Conservation (phyloP, 2,113 vertebrate genomes). For the Tachysurus vachellii region DNA sequence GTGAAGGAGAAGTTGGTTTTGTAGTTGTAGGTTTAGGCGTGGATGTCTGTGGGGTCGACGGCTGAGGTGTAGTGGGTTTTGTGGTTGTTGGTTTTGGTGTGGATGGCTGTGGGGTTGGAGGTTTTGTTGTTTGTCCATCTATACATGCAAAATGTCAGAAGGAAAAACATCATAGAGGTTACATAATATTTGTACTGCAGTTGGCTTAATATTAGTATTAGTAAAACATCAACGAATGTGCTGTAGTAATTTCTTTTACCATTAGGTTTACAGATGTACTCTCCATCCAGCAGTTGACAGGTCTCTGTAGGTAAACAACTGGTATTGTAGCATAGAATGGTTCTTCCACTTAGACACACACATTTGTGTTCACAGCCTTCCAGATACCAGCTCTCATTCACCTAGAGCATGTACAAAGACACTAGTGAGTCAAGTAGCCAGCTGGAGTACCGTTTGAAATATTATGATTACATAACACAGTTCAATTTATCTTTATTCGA, state of each 20-base stretch:
- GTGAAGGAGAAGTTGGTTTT: too few species aligned
- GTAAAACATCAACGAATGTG: background rate
- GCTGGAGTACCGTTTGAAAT: too few species aligned
- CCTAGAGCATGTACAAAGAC: constrained; percentile 53
- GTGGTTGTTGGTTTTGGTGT: background rate
- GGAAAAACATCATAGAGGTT: background rate
- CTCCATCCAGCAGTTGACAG: constrained; percentile 71
- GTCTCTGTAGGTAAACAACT: constrained; percentile 67
- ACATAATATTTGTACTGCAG: background rate
- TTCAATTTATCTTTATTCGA: background rate
- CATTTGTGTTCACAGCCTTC: constrained; percentile 73
- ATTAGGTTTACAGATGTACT: constrained; percentile 71
- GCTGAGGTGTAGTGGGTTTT: too few species aligned
- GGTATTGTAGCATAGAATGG: constrained; percentile 65
- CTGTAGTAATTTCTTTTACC: background rate
- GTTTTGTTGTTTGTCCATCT: background rate
- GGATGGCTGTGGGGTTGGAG: background rate
- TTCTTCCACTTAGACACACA: constrained; percentile 64
- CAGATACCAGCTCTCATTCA: constrained; percentile 71
- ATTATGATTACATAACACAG: background rate
- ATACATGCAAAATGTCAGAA: background rate
- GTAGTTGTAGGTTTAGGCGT: too few species aligned
- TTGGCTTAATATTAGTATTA: background rate
- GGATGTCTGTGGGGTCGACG: background rate
- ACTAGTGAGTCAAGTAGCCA: background rate